Percentiles rank a stretch among this genome's conserved stretches.
phyloP scores from a whole-genome alignment of 2,888 invertebrate species.

The Trachelus iudaicus region DNA sequence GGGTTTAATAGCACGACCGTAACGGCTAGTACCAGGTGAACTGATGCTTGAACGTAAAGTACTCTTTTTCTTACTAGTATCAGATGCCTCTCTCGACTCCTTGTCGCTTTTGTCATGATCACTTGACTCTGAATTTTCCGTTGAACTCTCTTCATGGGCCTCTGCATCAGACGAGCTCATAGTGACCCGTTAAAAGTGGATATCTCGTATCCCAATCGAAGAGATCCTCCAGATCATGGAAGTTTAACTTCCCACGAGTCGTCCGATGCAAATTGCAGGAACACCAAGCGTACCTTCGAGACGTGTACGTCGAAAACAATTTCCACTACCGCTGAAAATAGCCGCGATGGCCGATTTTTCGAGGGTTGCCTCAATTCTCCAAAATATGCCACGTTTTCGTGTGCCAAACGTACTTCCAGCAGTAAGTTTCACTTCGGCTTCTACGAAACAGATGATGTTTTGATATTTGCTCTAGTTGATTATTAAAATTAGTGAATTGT shows the following conservation, averaged over 20 bases:
- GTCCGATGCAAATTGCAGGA: neutral
- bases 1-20: conserved; percentile 71
- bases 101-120: conserved; percentile 9
- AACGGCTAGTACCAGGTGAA: conserved; percentile 67
- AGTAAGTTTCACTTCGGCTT: neutral
- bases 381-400: conserved; percentile 8
- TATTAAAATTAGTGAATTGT: conserved; percentile 24
- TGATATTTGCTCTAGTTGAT: conserved; percentile 4
- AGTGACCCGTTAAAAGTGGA: neutral
- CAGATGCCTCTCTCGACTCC: conserved; percentile 12
- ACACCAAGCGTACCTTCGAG: neutral
- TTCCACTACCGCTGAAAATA: conserved; percentile 39
- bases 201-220: neutral
- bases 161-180: conserved; percentile 13
- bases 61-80: conserved; percentile 14
- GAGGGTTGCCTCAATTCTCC: conserved; percentile 34
- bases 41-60: conserved; percentile 9
- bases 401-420: neutral
- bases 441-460: neutral
- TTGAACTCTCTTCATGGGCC: conserved; percentile 16
- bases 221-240: neutral
- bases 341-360: conserved; percentile 35
- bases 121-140: conserved; percentile 18
- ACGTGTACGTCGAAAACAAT: conserved; percentile 30
- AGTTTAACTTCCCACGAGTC: neutral